phyloP scores from a whole-genome alignment of 2,113 vertebrate genomes.

The Syngnathus floridae region DNA sequence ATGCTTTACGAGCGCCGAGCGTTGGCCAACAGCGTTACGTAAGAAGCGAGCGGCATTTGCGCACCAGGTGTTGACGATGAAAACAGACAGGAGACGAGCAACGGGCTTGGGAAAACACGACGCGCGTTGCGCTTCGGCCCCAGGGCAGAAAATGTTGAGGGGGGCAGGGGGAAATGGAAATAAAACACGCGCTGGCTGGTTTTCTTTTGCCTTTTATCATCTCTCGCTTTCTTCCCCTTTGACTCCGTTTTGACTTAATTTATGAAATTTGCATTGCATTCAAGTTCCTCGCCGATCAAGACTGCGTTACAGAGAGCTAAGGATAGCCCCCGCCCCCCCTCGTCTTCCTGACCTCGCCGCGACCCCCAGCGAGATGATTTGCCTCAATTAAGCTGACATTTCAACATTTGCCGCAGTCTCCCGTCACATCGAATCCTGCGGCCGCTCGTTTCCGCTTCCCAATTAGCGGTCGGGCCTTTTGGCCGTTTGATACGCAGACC shows the following conservation, averaged over 20 bases:
- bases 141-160: conserved; percentile 19
- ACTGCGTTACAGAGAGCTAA: conserved; percentile 25
- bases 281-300: neutral
- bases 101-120: conserved; percentile 22
- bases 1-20: conserved; percentile 29
- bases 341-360: conserved; percentile 20
- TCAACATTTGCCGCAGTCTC: conserved; percentile 43
- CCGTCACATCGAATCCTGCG: conserved; percentile 1
- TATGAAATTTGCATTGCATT: neutral
- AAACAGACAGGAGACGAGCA: conserved; percentile 48
- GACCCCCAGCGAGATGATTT: conserved; percentile 33
- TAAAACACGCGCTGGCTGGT: neutral
- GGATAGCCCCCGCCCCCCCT: conserved; percentile 20
- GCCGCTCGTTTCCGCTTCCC: conserved; percentile 22
- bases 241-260: neutral
- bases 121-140: conserved; percentile 27
- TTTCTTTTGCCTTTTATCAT: neutral
- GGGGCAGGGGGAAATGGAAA: conserved; percentile 12
- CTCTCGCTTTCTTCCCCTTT: conserved; percentile 9
- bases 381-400: conserved; percentile 55
- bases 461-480: conserved; percentile 17
- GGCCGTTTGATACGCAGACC: neutral
- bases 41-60: conserved; percentile 37
- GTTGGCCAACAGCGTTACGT: conserved; percentile 42
- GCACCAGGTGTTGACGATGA: conserved; percentile 36